A percentile compares a stretch with the other conserved stretches of the same genome.
phyloP scores from a whole-genome alignment of 2,888 invertebrate genomes.

The Toxonevra muliebris region DNA sequence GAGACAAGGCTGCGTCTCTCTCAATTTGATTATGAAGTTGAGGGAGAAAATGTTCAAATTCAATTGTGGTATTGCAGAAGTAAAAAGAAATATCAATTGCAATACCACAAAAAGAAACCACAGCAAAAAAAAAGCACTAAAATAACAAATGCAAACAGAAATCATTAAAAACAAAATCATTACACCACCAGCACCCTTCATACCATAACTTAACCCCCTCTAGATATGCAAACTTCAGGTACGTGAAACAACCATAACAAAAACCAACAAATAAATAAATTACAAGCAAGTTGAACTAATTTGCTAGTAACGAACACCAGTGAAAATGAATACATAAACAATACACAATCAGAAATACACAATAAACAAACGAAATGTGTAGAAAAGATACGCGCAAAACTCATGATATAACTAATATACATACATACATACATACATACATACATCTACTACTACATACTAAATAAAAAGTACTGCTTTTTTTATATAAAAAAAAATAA shows the following conservation, averaged over 20 bases:
- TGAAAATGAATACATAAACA: not conserved
- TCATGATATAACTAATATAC: not conserved
- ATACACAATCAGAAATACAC: too few relatives aligned
- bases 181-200: constrained; percentile 7
- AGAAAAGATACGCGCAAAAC: too few relatives aligned
- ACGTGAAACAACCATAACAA: not conserved
- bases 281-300: constrained; percentile 25
- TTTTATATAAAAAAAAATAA: not conserved
- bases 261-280: constrained; percentile 19
- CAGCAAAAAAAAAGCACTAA: not conserved
- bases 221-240: not conserved
- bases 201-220: constrained; percentile 23
- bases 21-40: not conserved
- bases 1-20: not conserved
- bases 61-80: not conserved
- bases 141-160: not conserved
- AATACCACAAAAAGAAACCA: constrained; percentile 14
- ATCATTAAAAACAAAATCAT: not conserved
- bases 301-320: constrained; percentile 40
- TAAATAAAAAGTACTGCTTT: not conserved
- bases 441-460: not conserved
- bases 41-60: not conserved
- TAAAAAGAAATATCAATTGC: not conserved
- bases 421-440: not conserved
- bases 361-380: too few relatives aligned